Base-by-base conservation (phyloP, 2,888 invertebrate species). In the Steinernema carpocapsae region DNA sequence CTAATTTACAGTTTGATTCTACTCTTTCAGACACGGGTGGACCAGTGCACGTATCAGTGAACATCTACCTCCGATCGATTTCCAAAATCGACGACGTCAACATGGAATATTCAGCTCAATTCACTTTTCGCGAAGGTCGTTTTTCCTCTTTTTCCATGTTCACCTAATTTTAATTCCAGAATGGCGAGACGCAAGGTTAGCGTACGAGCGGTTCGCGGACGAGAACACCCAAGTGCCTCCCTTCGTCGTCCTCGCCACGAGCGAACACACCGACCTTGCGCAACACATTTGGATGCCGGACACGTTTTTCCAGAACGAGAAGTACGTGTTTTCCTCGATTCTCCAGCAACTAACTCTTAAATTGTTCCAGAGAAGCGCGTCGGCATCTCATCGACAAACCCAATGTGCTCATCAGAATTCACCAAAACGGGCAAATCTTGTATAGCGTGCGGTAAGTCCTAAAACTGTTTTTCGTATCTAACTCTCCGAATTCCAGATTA, bases 151-250 rank as follows among this genome's bases (percentile, higher is more conserved):
- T n/a, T 2, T 26, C 42, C 19, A 10, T 26, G 72, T 81, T 81
- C 74, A 95, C 95, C 84, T 95, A 95, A 91, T 92, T 96, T 89
- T 95, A n/a, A n/a, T n/a, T n/a, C n/a, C 96, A 89, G 94, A 96
- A 90, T 96, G 96, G 96, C 90, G 93, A 88, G 96, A 96, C 89
- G 94, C 95, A 89, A 91, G 96, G 86, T 79, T 89, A 45, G 86
- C 86, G 19, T 86, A 86, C 72, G 80, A 80, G 22, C 78, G 85
- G 74, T 85, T 83, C 76, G 84, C 82, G 43, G 85, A 86, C 71
- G 81, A 85, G 10, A 80, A 85, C 70, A 85, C 83, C 46, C 82
- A 86, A 64, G 82, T 77, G 19, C 86, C 85, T 22, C 80, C 82
- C 7, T 86, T 85, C 76, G 84, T 86, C 22, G 86, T 86, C 0